Evolutionary conservation across 1,140 invertebrate genomes (phyloP), one percentile per base, ranked within the genome.

Genomic region (Nasonia giraulti): DNA sequence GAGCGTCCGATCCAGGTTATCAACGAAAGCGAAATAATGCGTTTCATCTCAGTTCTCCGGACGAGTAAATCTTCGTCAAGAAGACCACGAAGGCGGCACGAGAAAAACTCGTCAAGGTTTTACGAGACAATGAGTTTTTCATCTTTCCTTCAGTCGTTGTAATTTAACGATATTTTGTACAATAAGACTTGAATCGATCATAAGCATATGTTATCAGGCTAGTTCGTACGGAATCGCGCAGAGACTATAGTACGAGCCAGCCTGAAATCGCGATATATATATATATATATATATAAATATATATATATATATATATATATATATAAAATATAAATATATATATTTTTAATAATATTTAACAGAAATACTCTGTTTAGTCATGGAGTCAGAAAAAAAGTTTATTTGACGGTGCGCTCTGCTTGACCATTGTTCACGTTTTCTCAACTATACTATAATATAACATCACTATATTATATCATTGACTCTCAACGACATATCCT

Each of bases 1-100:
- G 84, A 94, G 92, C 87, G 87, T 95, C 23, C 91, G 93, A 87
- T 91, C 90, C 40, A 91, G 93, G 87, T 83, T 89, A 44, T 88
- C 90, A 12, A 86, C 88, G 79, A 94, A 94, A 91, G 23, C 73
- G 27, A 86, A 86, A 86, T 86, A 86, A 11, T 3, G n/a, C 4
- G 14, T 40, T 76, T 12, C 73, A 14, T 2, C 47, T 69, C 12
- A 12, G 33, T 23, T 14, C 66, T 31, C 37, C 37, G 40, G 33
- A 79, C 55, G 71, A 69, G 11, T 71, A 47, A 33, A 33, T 85
- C 27, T 44, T 33, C 78, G 12, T 11, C n/a, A 6, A 20, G n/a
- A 69, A n/a, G 71, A 80, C 23, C 44, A 80, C 3, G 73, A 69
- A 80, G 50, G 69, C 23, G 76, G 68, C 12, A 40, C 47, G 4